These are phyloP conservation scores for Tuberolachnus salignus DNA, from an alignment of 2,888 invertebrate genomes.

Conservation along the genomic window DNA sequence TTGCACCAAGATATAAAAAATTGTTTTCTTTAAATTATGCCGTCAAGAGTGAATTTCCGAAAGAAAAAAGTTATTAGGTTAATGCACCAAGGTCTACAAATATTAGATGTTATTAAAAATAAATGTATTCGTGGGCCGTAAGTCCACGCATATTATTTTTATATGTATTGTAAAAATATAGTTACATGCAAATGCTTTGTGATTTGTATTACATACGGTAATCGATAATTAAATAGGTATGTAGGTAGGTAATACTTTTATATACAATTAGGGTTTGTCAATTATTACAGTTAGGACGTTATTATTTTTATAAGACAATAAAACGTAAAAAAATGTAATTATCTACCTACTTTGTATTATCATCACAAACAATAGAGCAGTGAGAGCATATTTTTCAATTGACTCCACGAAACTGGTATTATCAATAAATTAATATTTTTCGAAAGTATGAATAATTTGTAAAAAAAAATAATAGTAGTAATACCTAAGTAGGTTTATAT, in stretches of 20 bases:
- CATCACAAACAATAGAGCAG: conserved; percentile 31
- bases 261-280: conserved; percentile 39
- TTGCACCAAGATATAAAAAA: no score
- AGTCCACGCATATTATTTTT: no score
- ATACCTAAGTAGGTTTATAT: neutral
- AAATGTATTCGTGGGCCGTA: no score
- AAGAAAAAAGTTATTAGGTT: no score
- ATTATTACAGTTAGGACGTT: conserved; percentile 32
- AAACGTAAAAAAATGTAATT: conserved; percentile 32
- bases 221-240: conserved; percentile 40
- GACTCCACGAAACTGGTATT: neutral
- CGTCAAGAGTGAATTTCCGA: no score
- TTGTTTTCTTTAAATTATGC: no score
- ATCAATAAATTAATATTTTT: conserved; percentile 28
- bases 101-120: no score
- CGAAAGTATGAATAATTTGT: neutral
- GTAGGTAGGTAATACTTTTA: neutral
- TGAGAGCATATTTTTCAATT: conserved; percentile 14
- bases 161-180: conserved; percentile 6
- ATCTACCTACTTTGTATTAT: conserved; percentile 19
- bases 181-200: neutral
- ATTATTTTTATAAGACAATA: conserved; percentile 40
- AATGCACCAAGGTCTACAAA: no score
- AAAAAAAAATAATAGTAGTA: neutral
- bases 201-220: neutral